These are phyloP conservation scores for Liodrosophila aerea DNA, from an alignment of 2,888 invertebrate genomes.

Conservation along the genomic window DNA sequence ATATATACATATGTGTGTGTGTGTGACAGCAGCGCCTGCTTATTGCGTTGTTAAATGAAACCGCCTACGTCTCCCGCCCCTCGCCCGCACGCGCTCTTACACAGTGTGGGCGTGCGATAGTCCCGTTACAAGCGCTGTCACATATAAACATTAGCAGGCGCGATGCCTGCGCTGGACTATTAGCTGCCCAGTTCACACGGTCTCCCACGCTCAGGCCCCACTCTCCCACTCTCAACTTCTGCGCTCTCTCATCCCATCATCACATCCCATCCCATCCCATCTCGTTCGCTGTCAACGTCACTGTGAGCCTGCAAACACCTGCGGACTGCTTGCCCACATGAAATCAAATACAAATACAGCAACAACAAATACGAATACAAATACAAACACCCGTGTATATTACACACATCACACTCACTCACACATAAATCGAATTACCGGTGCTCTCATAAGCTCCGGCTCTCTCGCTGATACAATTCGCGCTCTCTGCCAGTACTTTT, in stretches of 20 bases:
- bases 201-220: neutral
- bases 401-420: slow-evolving; percentile 27
- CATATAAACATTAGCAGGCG: slow-evolving; percentile 27
- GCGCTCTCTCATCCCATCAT: neutral
- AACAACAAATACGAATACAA: slow-evolving; percentile 13
- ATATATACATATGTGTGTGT: slow-evolving; percentile 29
- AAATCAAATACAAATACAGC: slow-evolving; percentile 17
- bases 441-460: slow-evolving; percentile 61
- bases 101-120: slow-evolving; percentile 36
- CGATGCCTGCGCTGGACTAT: slow-evolving; percentile 33
- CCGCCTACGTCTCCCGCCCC: slow-evolving; percentile 1
- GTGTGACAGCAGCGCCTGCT: slow-evolving; percentile 33
- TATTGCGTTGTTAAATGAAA: slow-evolving; percentile 61
- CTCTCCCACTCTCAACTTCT: slow-evolving; percentile 4
- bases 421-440: slow-evolving; percentile 53
- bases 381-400: slow-evolving; percentile 8
- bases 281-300: slow-evolving; percentile 39
- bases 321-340: slow-evolving; percentile 43
- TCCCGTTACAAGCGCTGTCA: slow-evolving; percentile 34
- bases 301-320: slow-evolving; percentile 44
- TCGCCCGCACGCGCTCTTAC: neutral
- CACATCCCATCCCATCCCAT: slow-evolving; percentile 4
- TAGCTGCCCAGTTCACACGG: slow-evolving; percentile 27
- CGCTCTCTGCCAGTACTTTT: slow-evolving; percentile 9
- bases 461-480: slow-evolving; percentile 2